Evolutionary conservation across 2,888 invertebrate genomes (phyloP).

Genomic region (Drosophila austrosaltans): DNA sequence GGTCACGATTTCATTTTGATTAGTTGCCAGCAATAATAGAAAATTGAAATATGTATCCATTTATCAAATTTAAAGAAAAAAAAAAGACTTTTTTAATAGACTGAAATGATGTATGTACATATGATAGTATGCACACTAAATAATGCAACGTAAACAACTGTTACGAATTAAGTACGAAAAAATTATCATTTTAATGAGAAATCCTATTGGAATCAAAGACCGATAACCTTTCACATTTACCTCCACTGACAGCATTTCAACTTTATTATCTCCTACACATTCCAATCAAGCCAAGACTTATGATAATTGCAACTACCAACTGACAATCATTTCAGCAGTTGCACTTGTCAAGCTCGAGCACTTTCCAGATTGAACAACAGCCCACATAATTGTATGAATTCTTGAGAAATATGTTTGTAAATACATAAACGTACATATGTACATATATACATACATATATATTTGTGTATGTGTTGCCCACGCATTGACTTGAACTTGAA

Average conservation of each 20-base stretch:
- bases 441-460: conserved; percentile 41
- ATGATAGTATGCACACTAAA: too few species aligned
- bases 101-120: too few species aligned
- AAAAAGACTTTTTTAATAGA: neutral
- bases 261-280: conserved; percentile 27
- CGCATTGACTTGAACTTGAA: conserved; percentile 67
- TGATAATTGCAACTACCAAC: conserved; percentile 30
- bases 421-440: conserved; percentile 35
- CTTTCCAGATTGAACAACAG: conserved; percentile 48
- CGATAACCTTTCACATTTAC: conserved; percentile 58
- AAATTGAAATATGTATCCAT: conserved; percentile 9
- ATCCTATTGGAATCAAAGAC: too few species aligned
- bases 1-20: conserved; percentile 43
- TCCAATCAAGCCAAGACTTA: conserved; percentile 6
- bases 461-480: conserved; percentile 47
- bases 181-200: too few species aligned
- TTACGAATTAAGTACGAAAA: too few species aligned
- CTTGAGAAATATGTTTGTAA: conserved; percentile 39
- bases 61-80: neutral
- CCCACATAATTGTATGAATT: conserved; percentile 49
- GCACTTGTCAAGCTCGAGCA: conserved; percentile 66
- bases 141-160: too few species aligned
- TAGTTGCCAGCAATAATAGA: conserved; percentile 34
- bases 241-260: conserved; percentile 18
- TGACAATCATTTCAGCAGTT: conserved; percentile 34